A percentile compares a stretch with the other conserved stretches of the same genome.
Evolutionary conservation across 1,140 invertebrate genomes (phyloP).

Genomic region (Sesamia nonagrioides): DNA sequence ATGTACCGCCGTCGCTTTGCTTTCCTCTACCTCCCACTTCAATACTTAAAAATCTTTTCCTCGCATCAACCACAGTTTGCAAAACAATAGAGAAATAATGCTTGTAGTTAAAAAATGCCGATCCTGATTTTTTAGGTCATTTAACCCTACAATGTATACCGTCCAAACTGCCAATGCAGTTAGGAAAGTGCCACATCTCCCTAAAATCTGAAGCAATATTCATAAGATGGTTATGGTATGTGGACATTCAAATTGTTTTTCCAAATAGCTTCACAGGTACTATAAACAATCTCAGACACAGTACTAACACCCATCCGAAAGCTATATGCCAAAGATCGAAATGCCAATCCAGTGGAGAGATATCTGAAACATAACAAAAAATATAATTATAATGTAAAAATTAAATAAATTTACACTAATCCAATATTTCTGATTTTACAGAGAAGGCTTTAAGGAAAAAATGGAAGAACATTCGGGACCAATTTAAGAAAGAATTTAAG

Average conservation of each 20-base stretch:
- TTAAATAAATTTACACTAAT: constrained; percentile 25
- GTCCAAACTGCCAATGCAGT: constrained; percentile 75
- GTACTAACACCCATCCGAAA: constrained; percentile 20
- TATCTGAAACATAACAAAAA: constrained; percentile 27
- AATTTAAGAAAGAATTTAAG: constrained; percentile 37
- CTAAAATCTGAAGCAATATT: constrained; percentile 11
- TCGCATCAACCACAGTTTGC: constrained; percentile 72
- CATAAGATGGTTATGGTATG: constrained; percentile 14
- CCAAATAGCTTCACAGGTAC: constrained; percentile 23
- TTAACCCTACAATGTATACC: constrained; percentile 75
- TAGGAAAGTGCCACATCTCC: constrained; percentile 69
- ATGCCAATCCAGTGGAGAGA: constrained; percentile 20
- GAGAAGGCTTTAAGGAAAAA: constrained; percentile 13
- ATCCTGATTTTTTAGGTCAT: constrained; percentile 66
- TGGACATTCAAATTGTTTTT: constrained; percentile 13
- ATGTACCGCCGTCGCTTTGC: constrained; percentile 66
- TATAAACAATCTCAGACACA: constrained; percentile 19
- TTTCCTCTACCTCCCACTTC: constrained; percentile 75
- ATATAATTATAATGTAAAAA: constrained; percentile 16
- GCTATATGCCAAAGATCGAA: constrained; percentile 26
- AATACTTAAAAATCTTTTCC: constrained; percentile 69
- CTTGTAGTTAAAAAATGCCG: constrained; percentile 82
- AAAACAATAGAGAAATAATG: constrained; percentile 72
- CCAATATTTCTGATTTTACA: constrained; percentile 20
- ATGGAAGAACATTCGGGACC: constrained; percentile 31